A percentile compares a stretch with the other conserved stretches of the same genome.
Conservation (phyloP, 1,140 invertebrate genomes). For the Monochamus saltuarius region DNA sequence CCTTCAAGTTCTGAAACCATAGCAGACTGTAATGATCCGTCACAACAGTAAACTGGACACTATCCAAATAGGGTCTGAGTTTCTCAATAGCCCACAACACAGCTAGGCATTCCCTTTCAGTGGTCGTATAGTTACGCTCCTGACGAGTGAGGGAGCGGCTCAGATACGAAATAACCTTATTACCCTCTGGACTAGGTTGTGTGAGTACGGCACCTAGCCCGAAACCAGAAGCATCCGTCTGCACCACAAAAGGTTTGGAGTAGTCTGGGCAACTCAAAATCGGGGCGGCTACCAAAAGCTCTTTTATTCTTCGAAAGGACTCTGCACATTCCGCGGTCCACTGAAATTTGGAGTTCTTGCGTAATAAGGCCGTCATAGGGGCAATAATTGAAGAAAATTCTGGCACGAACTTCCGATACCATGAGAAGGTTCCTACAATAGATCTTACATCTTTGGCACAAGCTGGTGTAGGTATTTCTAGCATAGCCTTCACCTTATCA, state of each 20-base stretch:
- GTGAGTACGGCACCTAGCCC: slow-evolving; percentile 35
- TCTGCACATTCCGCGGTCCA: slow-evolving; percentile 22
- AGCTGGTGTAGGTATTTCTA: slow-evolving; percentile 35
- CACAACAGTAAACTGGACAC: slow-evolving; percentile 51
- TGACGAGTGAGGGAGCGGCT: slow-evolving; percentile 30
- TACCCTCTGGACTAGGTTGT: slow-evolving; percentile 21
- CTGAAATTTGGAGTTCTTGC: slow-evolving; percentile 32
- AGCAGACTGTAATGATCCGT: slow-evolving; percentile 42
- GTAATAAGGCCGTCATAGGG: slow-evolving; percentile 48
- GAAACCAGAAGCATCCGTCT: slow-evolving; percentile 24
- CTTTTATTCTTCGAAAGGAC: slow-evolving; percentile 29
- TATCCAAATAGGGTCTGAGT: slow-evolving; percentile 51
- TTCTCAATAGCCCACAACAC: slow-evolving; percentile 52
- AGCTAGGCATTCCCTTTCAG: slow-evolving; percentile 55
- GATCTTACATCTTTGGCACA: slow-evolving; percentile 40
- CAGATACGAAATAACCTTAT: slow-evolving; percentile 33
- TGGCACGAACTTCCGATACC: slow-evolving; percentile 53
- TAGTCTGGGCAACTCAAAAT: slow-evolving; percentile 38
- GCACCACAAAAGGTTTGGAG: slow-evolving; percentile 23
- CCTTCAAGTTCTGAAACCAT: slow-evolving; percentile 13
- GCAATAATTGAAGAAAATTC: slow-evolving; percentile 46
- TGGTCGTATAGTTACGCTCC: slow-evolving; percentile 50
- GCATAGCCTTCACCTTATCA: slow-evolving; percentile 30
- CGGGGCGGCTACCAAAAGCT: slow-evolving; percentile 26
- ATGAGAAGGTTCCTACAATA: slow-evolving; percentile 45